A percentile compares a stretch with the other conserved stretches of the same genome.
These are phyloP conservation scores for Episyrphus balteatus DNA, from an alignment of 1,140 invertebrate species.

Conservation along the genomic window DNA sequence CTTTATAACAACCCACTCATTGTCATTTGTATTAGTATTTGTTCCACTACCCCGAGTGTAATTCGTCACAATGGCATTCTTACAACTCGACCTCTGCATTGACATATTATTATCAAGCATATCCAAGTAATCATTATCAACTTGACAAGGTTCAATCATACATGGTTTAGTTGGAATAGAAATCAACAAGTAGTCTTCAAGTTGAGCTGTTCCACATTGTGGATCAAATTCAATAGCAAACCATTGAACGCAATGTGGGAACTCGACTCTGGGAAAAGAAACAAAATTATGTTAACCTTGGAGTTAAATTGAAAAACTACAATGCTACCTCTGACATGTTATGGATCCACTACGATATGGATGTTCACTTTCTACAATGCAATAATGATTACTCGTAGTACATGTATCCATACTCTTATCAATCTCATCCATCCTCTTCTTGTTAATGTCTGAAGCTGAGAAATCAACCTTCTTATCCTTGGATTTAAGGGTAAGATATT, in stretches of 20 bases:
- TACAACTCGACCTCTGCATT: slow-evolving; percentile 1
- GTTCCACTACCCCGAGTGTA: slow-evolving; percentile 16
- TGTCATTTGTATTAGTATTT: neutral
- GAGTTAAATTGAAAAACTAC: neutral
- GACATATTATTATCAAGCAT: slow-evolving; percentile 25
- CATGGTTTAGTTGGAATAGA: slow-evolving; percentile 54
- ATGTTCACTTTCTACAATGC: slow-evolving; percentile 91
- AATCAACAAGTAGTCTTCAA: slow-evolving; percentile 83
- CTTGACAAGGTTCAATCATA: slow-evolving; percentile 3
- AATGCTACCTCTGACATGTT: slow-evolving; percentile 72
- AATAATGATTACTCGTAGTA: slow-evolving; percentile 74
- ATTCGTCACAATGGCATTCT: slow-evolving; percentile 21
- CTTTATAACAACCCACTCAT: slow-evolving; percentile 35
- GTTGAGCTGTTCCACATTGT: slow-evolving; percentile 82
- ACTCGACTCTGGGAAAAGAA: slow-evolving; percentile 56
- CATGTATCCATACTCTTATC: slow-evolving; percentile 7
- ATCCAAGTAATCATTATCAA: slow-evolving; percentile 25
- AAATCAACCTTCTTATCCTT: too few species aligned
- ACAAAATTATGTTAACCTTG: slow-evolving; percentile 4
- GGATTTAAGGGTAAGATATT: slow-evolving; percentile 11
- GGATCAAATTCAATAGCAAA: slow-evolving; percentile 88
- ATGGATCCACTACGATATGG: slow-evolving; percentile 88
- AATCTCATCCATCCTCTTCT: neutral
- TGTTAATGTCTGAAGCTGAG: neutral
- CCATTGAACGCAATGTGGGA: slow-evolving; percentile 82